Evolutionary conservation across 2,888 invertebrate species (phyloP), one percentile per base, ranked within the genome.

Genomic region (Acholoe squamosa): DNA sequence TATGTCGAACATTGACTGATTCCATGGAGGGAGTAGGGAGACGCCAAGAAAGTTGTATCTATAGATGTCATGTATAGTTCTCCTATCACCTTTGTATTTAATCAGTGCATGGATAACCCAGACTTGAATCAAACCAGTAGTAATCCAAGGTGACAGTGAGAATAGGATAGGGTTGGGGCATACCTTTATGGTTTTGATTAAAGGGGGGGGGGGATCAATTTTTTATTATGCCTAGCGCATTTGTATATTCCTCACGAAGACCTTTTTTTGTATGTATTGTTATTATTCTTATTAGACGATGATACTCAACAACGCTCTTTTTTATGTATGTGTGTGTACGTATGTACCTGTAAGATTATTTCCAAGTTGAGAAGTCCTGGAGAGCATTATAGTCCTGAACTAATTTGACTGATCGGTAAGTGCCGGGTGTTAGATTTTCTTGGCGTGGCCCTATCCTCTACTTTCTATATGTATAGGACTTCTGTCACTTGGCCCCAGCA

Each of bases 1-100:
- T 86, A 86, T 86, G 86, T 86, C 86, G 54, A 25, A 54, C 56
- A 54, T 86, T 86, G 86, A 86, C 86, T 86, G 86, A 86, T 86
- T 86, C 54, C 33, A 31, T 86, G 54, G 52, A 16, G 56, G 54
- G 86, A 54, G 31, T 86, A 86, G 86, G 86, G 54, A 86, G 25
- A 56, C 86, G 56, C 86, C 86, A 86, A 86, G 86, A 86, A 86
- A 86, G 51, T 86, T 80, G 25, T 80, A 80, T 80, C 33, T 80
- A 80, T 80, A 34, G 28, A 16, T 28, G 25, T 33, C n/a, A 43
- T 33, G 33, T 80, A 22, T 19, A 80, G 34, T 22, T 22, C 80
- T 43, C 80, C 80, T 80, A 33, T 43, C 22, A 19, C 33, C 80
- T 43, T 43, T 34, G 33, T 34, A 80, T 80, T 80, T 80, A 80